Evolutionary conservation across 2,797 vertebrate genomes (phyloP).

Genomic region (Rhinatrema bivittatum): DNA sequence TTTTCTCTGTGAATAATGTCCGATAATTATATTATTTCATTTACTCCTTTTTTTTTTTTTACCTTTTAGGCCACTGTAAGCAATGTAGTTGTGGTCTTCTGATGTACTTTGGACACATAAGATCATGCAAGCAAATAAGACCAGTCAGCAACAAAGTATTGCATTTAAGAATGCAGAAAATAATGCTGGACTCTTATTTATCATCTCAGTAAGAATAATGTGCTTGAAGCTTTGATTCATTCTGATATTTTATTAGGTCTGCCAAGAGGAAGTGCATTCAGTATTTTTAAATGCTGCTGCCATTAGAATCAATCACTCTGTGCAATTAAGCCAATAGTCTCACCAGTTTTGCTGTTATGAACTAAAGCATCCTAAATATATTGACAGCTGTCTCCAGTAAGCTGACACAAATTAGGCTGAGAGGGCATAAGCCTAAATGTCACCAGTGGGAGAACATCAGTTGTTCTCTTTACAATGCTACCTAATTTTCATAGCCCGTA

Average conservation of each 20-base stretch:
- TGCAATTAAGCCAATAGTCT: conserved; percentile 81
- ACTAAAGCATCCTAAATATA: conserved; percentile 75
- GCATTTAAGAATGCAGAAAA: not conserved
- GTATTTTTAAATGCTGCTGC: conserved; percentile 75
- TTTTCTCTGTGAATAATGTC: too few species aligned
- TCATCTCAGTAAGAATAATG: conserved; percentile 15
- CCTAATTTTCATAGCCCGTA: conserved; percentile 62
- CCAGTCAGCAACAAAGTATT: too few species aligned
- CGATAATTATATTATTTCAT: too few species aligned
- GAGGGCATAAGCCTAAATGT: conserved; percentile 67
- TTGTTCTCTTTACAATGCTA: conserved; percentile 54
- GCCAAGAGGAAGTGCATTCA: conserved; percentile 62
- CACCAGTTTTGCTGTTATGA: conserved; percentile 81
- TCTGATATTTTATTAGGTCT: conserved; percentile 40
- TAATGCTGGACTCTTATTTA: conserved; percentile 25
- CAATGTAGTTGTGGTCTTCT: too few species aligned
- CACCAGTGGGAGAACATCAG: conserved; percentile 47
- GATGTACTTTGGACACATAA: too few species aligned
- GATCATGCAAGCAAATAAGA: conserved; percentile 21
- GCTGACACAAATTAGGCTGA: conserved; percentile 47
- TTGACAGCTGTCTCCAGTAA: conserved; percentile 74
- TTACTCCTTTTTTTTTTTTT: too few species aligned
- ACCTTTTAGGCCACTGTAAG: too few species aligned
- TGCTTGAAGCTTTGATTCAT: conserved; percentile 47
- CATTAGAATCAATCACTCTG: conserved; percentile 85